Evolutionary conservation across 2,888 invertebrate genomes (phyloP).

Genomic region (Acronicta alni): DNA sequence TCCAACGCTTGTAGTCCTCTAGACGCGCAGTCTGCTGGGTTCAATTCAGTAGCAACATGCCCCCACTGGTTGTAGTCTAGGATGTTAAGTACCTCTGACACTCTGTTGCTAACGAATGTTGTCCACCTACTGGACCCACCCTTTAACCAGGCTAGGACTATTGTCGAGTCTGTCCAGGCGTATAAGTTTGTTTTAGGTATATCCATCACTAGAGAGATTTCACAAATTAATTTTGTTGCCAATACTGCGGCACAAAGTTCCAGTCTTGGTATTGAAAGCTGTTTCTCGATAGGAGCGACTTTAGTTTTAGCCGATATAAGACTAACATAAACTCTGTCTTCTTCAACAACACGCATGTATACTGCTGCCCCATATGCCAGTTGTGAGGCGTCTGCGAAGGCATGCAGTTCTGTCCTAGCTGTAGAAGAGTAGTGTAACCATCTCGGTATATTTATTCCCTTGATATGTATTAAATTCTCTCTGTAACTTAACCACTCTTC

Average conservation of each 20-base stretch:
- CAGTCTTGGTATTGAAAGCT: constrained; percentile 14
- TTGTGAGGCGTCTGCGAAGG: constrained; percentile 15
- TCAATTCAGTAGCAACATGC: not conserved
- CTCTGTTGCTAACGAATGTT: not conserved
- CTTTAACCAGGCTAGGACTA: constrained; percentile 10
- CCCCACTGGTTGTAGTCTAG: not conserved
- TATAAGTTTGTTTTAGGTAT: not conserved
- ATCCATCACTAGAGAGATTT: not conserved
- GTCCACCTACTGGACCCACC: constrained; percentile 1
- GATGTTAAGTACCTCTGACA: not conserved
- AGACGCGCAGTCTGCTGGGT: not conserved
- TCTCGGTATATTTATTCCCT: constrained; percentile 4
- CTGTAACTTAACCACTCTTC: constrained; percentile 6
- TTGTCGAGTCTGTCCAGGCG: constrained; percentile 14
- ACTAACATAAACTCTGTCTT: constrained; percentile 2
- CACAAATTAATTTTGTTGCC: constrained; percentile 15
- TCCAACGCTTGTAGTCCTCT: not conserved
- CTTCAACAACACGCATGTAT: constrained; percentile 10
- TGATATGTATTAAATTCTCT: constrained; percentile 2
- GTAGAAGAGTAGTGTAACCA: constrained; percentile 12
- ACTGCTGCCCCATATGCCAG: constrained; percentile 14
- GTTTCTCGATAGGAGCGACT: constrained; percentile 18
- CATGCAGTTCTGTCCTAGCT: constrained; percentile 13
- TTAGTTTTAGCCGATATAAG: constrained; percentile 16
- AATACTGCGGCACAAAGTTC: constrained; percentile 23